Base-by-base conservation (phyloP, 2,113 vertebrate species). In the Camelus dromedarius region DNA sequence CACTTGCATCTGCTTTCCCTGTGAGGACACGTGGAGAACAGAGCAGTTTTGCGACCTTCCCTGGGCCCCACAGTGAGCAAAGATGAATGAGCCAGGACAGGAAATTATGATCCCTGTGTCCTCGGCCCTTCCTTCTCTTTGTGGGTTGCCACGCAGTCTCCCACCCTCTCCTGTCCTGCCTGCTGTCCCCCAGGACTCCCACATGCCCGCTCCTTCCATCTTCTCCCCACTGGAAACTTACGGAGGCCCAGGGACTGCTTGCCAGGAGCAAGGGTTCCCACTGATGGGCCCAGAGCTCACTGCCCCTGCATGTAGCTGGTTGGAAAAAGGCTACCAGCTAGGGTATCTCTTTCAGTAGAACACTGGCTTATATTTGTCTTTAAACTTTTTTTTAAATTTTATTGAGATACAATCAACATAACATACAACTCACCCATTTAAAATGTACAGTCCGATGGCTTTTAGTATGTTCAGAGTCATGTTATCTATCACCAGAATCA, bases 351-450 rank as follows among this genome's bases (percentile, higher is more conserved):
- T 91, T 67, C 24, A 30, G 42, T 70, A 30, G 46, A 56, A 85
- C 12, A 67, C 13, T 67, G 42, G n/a, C 85, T 90, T 87, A n/a
- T 52, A 79, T 52, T 91, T 77, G 69, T 69, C 50, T 93, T 38
- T 73, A 48, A 93, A 96, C 62, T 89, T n/a, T 70, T 67, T 75
- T 75, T 32, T 38, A 52, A 67, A 60, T 12, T 80, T 24, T 8
- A 60, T 42, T 56, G 28, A 80, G 30, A 46, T 79, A 35, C 38
- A 82, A 62, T 54, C 56, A 90, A 13, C 42, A 64, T n/a, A 35
- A 38, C 42, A 7, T 52, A 50, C 14, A 91, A 12, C 6, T 38
- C 58, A 66, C 5, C 48, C 46, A 26, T 10, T 66, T 54, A 54
- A 76, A 85, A 38, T 32, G 1, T 58, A n/a, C 84, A 58, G 26